These are phyloP conservation scores for Setipinna tenuifilis DNA, from an alignment of 2,797 vertebrate genomes.

Conservation along the genomic window DNA sequence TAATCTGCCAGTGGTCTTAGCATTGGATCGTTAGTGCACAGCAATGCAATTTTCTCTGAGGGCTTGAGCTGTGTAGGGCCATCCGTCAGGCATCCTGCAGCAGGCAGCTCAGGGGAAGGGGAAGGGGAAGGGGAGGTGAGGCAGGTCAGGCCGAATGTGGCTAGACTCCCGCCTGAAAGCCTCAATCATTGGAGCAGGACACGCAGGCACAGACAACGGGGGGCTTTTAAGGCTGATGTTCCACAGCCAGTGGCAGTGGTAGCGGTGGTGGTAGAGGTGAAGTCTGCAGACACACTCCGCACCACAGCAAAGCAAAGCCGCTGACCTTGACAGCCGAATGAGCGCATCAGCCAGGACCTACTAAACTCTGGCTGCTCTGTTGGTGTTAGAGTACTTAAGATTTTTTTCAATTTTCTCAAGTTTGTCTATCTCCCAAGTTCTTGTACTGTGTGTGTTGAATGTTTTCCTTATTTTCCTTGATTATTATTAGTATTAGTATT, in stretches of 20 bases:
- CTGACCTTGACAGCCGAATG: slow-evolving; percentile 39
- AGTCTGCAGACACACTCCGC: neutral
- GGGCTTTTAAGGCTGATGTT: slow-evolving; percentile 56
- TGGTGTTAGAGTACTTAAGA: neutral
- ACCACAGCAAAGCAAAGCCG: slow-evolving; percentile 31
- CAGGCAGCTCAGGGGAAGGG: neutral
- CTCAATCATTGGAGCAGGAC: slow-evolving; percentile 48
- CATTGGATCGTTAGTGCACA: neutral
- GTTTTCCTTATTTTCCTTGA: neutral
- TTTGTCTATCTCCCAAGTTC: neutral
- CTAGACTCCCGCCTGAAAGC: slow-evolving; percentile 35
- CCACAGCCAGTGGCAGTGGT: neutral
- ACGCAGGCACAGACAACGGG: slow-evolving; percentile 38
- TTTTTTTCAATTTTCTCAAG: neutral
- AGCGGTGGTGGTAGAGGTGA: neutral
- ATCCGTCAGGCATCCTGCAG: neutral
- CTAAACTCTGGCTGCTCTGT: slow-evolving; percentile 33
- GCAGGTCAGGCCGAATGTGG: slow-evolving; percentile 45
- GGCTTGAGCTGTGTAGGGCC: neutral
- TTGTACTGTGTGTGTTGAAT: neutral
- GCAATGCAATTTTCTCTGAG: neutral
- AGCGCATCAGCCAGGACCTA: slow-evolving; percentile 42
- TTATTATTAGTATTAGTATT: neutral
- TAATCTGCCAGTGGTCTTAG: neutral
- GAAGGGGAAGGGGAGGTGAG: slow-evolving; percentile 11